These are phyloP conservation scores for Mythimna pallens DNA, from an alignment of 2,888 invertebrate species.

Conservation along the genomic window DNA sequence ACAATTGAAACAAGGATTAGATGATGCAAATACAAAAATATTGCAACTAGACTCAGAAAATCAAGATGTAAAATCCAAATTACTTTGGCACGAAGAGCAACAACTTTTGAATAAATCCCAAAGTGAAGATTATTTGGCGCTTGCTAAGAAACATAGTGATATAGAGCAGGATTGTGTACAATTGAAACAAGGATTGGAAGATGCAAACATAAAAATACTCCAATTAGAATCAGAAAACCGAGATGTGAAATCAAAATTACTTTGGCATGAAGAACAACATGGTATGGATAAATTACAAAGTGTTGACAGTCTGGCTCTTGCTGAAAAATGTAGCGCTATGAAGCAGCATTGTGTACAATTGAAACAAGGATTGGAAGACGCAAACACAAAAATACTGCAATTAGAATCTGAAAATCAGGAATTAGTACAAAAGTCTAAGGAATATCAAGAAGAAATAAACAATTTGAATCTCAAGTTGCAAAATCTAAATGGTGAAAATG, in stretches of 20 bases:
- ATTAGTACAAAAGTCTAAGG: slow-evolving; percentile 65
- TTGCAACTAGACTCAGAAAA: slow-evolving; percentile 74
- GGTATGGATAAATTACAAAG: slow-evolving; percentile 53
- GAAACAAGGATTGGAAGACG: slow-evolving; percentile 77
- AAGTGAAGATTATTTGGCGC: slow-evolving; percentile 60
- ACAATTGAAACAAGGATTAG: slow-evolving; percentile 74
- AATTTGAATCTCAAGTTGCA: slow-evolving; percentile 79
- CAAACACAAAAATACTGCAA: slow-evolving; percentile 81
- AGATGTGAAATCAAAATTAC: slow-evolving; percentile 63
- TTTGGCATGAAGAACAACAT: slow-evolving; percentile 66
- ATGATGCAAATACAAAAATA: slow-evolving; percentile 84
- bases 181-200: slow-evolving; percentile 76
- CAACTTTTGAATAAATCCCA: slow-evolving; percentile 53
- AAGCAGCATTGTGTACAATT: slow-evolving; percentile 77
- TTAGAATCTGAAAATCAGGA: slow-evolving; percentile 73
- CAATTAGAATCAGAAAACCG: slow-evolving; percentile 67
- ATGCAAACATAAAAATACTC: slow-evolving; percentile 82
- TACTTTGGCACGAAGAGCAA: slow-evolving; percentile 66
- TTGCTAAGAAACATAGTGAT: slow-evolving; percentile 71
- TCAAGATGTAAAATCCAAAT: slow-evolving; percentile 64
- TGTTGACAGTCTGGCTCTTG: slow-evolving; percentile 63
- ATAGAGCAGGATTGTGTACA: slow-evolving; percentile 77
- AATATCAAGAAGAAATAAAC: slow-evolving; percentile 74
- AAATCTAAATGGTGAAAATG: slow-evolving; percentile 84
- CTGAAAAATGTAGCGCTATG: slow-evolving; percentile 71